Conservation (phyloP, 2,113 vertebrate genomes). For the Acrocephalus arundinaceus region DNA sequence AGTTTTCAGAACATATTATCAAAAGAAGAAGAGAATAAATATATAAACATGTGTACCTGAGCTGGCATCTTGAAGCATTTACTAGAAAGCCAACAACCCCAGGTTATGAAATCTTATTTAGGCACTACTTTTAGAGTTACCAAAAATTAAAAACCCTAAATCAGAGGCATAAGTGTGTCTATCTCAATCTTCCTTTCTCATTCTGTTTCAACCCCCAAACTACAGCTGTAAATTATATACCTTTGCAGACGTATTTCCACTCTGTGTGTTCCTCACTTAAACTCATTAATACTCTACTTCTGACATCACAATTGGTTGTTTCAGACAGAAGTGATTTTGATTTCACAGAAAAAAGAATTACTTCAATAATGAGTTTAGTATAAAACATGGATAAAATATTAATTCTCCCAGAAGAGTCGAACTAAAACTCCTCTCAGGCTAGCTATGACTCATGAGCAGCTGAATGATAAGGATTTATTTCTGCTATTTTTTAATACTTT, state of each 20-base stretch:
- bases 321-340: background rate
- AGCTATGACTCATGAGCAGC: conserved; percentile 30
- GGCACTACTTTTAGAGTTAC: background rate
- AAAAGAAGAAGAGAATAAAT: background rate
- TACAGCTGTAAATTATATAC: background rate
- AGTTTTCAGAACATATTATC: background rate
- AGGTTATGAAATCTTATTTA: background rate
- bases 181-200: background rate
- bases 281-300: background rate
- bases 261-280: background rate
- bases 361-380: conserved; percentile 7
- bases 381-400: conserved; percentile 35
- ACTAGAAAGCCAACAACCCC: background rate
- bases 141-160: background rate
- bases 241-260: background rate
- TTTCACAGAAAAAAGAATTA: background rate
- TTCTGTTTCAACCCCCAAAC: background rate
- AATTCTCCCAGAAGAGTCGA: background rate
- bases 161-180: background rate
- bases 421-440: conserved; percentile 23
- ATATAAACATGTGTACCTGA: fast-evolving
- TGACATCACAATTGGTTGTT: background rate
- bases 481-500: background rate
- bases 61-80: background rate
- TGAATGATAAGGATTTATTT: conserved; percentile 22